phyloP scores from a whole-genome alignment of 2,797 vertebrate species.

The Enteromius radiatus region DNA sequence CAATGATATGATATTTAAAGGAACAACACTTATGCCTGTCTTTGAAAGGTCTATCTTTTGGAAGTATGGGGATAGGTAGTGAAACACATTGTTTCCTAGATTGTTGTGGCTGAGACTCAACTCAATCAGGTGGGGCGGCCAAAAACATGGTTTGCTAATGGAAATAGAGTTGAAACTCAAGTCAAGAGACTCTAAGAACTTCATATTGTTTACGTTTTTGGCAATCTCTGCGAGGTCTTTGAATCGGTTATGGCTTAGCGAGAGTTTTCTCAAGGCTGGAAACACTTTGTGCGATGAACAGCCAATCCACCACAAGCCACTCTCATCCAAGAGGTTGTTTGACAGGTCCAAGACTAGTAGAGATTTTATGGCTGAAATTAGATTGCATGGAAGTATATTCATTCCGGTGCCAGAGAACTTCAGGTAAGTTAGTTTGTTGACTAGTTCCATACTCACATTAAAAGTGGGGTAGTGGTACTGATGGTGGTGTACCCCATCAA shows the following conservation, averaged over 20 bases:
- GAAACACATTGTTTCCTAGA: slow-evolving; percentile 76
- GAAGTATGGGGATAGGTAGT: slow-evolving; percentile 77
- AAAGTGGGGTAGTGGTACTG: slow-evolving; percentile 70
- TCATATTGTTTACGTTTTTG: slow-evolving; percentile 69
- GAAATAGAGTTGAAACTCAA: slow-evolving; percentile 81
- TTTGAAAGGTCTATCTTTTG: slow-evolving; percentile 75
- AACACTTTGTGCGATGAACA: slow-evolving; percentile 63
- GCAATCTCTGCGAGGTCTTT: slow-evolving; percentile 64
- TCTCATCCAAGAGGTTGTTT: slow-evolving; percentile 68
- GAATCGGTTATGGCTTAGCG: slow-evolving; percentile 69
- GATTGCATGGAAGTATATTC: slow-evolving; percentile 71
- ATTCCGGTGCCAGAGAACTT: slow-evolving; percentile 72
- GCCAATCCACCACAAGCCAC: slow-evolving; percentile 69
- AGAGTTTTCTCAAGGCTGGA: slow-evolving; percentile 66
- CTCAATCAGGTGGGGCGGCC: slow-evolving; percentile 74
- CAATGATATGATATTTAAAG: slow-evolving; percentile 53
- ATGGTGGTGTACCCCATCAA: slow-evolving; percentile 66
- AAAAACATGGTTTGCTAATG: slow-evolving; percentile 64
- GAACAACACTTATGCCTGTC: slow-evolving; percentile 78
- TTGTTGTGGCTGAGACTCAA: slow-evolving; percentile 80
- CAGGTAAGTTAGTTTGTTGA: slow-evolving; percentile 62
- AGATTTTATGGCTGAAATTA: slow-evolving; percentile 65
- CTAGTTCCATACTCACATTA: slow-evolving; percentile 59
- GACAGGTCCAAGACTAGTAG: slow-evolving; percentile 70
- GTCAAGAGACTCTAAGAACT: slow-evolving; percentile 76